Evolutionary conservation across 2,888 invertebrate species (phyloP).

Genomic region (Platycheirus albimanus): DNA sequence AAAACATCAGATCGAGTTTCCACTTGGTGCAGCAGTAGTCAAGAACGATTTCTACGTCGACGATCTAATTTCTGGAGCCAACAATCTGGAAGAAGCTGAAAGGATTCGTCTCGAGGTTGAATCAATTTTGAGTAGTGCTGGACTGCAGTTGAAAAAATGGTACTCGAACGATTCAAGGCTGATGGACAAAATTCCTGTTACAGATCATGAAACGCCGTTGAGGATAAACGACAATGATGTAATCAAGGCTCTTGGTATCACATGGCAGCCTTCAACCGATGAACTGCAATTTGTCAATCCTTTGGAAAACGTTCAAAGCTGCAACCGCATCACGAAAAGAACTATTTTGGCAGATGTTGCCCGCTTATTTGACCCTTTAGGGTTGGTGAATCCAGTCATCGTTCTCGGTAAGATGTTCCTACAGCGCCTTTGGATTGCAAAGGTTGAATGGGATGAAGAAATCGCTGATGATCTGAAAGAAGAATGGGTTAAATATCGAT

Average conservation of each 20-base stretch:
- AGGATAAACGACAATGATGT: conserved; percentile 47
- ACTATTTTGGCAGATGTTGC: conserved; percentile 54
- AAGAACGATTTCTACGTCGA: conserved; percentile 74
- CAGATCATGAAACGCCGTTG: conserved; percentile 38
- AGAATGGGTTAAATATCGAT: conserved; percentile 15
- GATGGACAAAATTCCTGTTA: conserved; percentile 1
- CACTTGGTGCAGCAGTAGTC: conserved; percentile 65
- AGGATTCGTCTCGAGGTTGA: conserved; percentile 33
- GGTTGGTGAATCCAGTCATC: conserved; percentile 18
- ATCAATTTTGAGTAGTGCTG: conserved; percentile 35
- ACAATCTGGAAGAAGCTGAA: conserved; percentile 30
- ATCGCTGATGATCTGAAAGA: conserved; percentile 16
- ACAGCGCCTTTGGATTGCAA: conserved; percentile 22
- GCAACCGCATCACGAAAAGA: conserved; percentile 43
- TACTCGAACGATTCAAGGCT: conserved; percentile 3
- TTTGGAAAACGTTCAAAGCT: not conserved
- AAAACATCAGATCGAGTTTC: conserved; percentile 52
- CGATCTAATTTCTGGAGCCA: conserved; percentile 59
- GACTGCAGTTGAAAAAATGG: conserved; percentile 26
- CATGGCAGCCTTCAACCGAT: conserved; percentile 10
- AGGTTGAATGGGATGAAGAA: conserved; percentile 28
- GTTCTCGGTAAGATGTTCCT: conserved; percentile 23
- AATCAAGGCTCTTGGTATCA: conserved; percentile 45
- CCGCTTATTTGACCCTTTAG: conserved; percentile 46
- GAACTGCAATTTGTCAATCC: conserved; percentile 3